Percentiles rank a stretch among this genome's conserved stretches.
These are phyloP conservation scores for Diadegma fenestrale DNA, from an alignment of 2,888 invertebrate species.

Conservation along the genomic window DNA sequence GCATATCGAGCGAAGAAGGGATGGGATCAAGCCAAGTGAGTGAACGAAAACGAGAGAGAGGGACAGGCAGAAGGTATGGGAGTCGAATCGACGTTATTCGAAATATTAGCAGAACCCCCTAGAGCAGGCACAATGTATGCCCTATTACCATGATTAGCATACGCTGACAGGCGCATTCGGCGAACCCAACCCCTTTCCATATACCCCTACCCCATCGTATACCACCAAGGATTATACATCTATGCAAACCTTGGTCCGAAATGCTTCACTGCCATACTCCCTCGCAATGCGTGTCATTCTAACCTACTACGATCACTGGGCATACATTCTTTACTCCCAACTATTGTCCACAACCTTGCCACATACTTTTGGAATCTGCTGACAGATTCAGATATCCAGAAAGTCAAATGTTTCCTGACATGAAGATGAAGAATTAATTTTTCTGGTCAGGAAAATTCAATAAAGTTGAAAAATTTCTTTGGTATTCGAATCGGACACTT, in stretches of 20 bases:
- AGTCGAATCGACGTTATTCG: constrained; percentile 80
- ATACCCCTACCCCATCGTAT: constrained; percentile 3
- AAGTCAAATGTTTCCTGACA: neutral
- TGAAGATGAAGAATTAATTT: neutral
- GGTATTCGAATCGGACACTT: neutral
- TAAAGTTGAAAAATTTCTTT: neutral
- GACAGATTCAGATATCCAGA: neutral
- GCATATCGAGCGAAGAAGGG: constrained; percentile 48
- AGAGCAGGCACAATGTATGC: constrained; percentile 77
- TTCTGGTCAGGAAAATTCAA: neutral
- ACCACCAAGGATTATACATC: constrained; percentile 36
- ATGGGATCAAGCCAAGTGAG: constrained; percentile 54
- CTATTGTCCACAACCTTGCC: constrained; percentile 33
- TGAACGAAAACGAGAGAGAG: constrained; percentile 7
- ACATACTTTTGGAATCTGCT: constrained; percentile 15
- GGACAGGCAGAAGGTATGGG: constrained; percentile 26
- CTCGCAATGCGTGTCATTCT: constrained; percentile 42
- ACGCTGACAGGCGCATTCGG: constrained; percentile 80
- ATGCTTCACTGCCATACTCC: constrained; percentile 30
- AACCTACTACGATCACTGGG: constrained; percentile 52
- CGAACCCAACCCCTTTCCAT: constrained; percentile 63
- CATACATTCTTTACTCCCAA: constrained; percentile 53
- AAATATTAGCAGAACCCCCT: constrained; percentile 79
- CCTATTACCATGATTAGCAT: constrained; percentile 84
- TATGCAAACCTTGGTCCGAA: constrained; percentile 21